Conservation (phyloP, 2,888 invertebrate genomes). For the Leptinotarsa tumamoca region DNA sequence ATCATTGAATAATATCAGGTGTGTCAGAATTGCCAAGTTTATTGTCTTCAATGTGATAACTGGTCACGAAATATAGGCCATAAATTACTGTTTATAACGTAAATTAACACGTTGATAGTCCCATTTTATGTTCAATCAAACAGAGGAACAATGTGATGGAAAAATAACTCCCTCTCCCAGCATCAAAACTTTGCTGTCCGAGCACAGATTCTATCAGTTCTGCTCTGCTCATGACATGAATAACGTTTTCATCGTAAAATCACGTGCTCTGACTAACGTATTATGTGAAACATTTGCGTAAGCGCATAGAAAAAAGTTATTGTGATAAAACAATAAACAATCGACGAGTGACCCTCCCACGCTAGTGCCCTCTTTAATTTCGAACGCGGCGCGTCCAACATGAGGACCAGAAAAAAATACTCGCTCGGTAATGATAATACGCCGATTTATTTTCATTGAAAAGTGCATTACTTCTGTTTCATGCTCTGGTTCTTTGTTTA, state of each 20-base stretch:
- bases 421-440: conserved; percentile 37
- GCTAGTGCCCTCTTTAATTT: conserved; percentile 24
- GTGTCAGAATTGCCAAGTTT: too few relatives aligned
- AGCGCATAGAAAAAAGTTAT: conserved; percentile 33
- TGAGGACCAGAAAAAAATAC: conserved; percentile 42
- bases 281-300: conserved; percentile 27
- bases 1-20: too few relatives aligned
- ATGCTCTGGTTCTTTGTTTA: conserved; percentile 25
- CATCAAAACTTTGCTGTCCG: too few relatives aligned
- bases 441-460: conserved; percentile 22
- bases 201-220: too few relatives aligned
- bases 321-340: conserved; percentile 41
- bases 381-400: conserved; percentile 1
- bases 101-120: too few relatives aligned
- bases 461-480: conserved; percentile 14
- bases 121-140: too few relatives aligned
- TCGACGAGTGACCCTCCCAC: conserved; percentile 35
- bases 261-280: conserved; percentile 10
- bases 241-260: conserved; percentile 10
- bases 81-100: too few relatives aligned
- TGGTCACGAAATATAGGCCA: too few relatives aligned
- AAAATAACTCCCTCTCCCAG: too few relatives aligned
- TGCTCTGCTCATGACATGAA: too few relatives aligned
- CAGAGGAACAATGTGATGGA: too few relatives aligned
- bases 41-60: too few relatives aligned